Conservation (phyloP, 1,140 invertebrate genomes). For the Triops cancriformis region DNA sequence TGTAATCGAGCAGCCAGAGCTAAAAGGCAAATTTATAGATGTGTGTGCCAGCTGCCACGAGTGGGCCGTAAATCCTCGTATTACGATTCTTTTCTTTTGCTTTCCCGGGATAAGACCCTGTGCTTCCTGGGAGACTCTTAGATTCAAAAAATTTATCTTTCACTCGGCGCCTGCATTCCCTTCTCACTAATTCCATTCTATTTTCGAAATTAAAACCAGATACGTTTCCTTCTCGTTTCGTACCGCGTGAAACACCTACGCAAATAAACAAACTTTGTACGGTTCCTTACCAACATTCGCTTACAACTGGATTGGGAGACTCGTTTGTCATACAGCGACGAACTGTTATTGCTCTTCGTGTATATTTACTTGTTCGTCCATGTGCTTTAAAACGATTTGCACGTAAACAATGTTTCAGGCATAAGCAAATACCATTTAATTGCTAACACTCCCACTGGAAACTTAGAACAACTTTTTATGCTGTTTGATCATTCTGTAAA, state of each 20-base stretch:
- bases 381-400: too few relatives aligned
- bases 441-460: too few relatives aligned
- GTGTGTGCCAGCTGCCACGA: slow-evolving; percentile 6
- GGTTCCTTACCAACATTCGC: too few relatives aligned
- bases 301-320: too few relatives aligned
- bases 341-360: too few relatives aligned
- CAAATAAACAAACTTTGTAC: background rate
- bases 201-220: background rate
- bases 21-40: slow-evolving; percentile 7
- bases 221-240: background rate
- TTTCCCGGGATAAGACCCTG: background rate
- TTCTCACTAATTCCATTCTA: background rate
- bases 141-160: background rate
- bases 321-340: too few relatives aligned
- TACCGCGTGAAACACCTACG: background rate
- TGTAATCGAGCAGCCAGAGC: slow-evolving; percentile 1
- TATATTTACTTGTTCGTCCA: too few relatives aligned
- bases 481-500: too few relatives aligned
- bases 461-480: too few relatives aligned
- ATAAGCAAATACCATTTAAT: too few relatives aligned
- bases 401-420: too few relatives aligned
- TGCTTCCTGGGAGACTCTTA: background rate
- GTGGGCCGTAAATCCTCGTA: background rate
- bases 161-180: background rate
- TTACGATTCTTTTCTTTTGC: background rate